Conservation (phyloP, 1,140 invertebrate genomes). For the Drosophila ohnishii region DNA sequence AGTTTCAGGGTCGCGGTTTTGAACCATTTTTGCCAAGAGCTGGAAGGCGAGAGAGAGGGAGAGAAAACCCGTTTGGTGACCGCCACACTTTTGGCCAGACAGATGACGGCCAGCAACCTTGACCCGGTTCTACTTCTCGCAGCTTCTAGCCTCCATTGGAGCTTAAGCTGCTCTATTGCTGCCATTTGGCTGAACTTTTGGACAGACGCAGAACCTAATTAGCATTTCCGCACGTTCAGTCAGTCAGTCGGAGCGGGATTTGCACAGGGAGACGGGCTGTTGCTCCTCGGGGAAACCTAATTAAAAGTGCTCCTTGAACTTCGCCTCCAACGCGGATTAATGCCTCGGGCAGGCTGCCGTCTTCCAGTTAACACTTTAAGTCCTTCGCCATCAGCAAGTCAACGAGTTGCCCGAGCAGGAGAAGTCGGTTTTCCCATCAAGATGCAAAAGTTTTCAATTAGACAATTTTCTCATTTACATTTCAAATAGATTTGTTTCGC, state of each 20-base stretch:
- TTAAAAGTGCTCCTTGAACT: conserved; percentile 67
- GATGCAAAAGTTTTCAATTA: conserved; percentile 77
- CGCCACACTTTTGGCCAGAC: conserved; percentile 57
- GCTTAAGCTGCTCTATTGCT: conserved; percentile 16
- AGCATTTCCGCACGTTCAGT: conserved; percentile 69
- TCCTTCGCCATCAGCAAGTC: conserved; percentile 32
- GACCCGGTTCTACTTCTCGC: conserved; percentile 64
- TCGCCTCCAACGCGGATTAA: conserved; percentile 48
- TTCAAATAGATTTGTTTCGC: conserved; percentile 72
- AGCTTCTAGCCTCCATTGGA: conserved; percentile 51
- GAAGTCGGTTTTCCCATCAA: conserved; percentile 12
- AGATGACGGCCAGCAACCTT: conserved; percentile 47
- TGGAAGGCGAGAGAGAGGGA: conserved; percentile 10
- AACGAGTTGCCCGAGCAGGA: background rate
- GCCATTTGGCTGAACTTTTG: conserved; percentile 32
- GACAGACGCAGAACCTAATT: conserved; percentile 64
- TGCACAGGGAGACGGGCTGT: conserved; percentile 13
- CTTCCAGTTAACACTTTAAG: conserved; percentile 71
- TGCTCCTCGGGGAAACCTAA: conserved; percentile 54
- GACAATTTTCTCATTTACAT: conserved; percentile 71
- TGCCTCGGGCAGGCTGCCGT: conserved; percentile 46
- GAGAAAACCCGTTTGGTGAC: conserved; percentile 57
- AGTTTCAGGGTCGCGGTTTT: conserved; percentile 58
- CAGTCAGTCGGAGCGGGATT: conserved; percentile 34
- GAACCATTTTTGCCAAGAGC: conserved; percentile 52